A percentile compares a stretch with the other conserved stretches of the same genome.
Conservation (phyloP, 2,113 vertebrate genomes). For the Synchiropus splendidus region DNA sequence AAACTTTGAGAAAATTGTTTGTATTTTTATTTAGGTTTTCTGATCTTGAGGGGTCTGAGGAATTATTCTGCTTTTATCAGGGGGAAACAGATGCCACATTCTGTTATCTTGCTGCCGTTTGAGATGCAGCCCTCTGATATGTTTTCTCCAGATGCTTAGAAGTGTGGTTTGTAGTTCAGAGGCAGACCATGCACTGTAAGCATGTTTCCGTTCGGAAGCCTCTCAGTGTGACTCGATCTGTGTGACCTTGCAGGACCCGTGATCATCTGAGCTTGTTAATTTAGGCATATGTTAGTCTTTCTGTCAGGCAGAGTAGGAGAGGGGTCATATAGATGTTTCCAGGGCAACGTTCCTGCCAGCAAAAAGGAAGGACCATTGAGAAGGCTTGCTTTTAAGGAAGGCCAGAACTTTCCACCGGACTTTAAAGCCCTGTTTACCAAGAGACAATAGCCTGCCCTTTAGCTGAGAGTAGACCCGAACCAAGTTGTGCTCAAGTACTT, state of each 20-base stretch:
- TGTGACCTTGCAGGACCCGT: slow-evolving; percentile 16
- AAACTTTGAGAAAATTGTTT: too few relatives aligned
- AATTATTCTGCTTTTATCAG: slow-evolving; percentile 11
- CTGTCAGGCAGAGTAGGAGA: slow-evolving; percentile 4
- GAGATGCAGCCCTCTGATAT: slow-evolving; percentile 11
- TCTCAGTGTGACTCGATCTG: slow-evolving; percentile 14
- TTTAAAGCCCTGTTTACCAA: slow-evolving; percentile 26
- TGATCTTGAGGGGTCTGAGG: neutral
- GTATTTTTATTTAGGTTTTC: neutral
- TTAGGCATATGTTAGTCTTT: slow-evolving; percentile 22
- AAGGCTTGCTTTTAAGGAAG: slow-evolving; percentile 28
- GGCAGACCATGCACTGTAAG: slow-evolving; percentile 8
- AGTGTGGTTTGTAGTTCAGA: slow-evolving; percentile 21
- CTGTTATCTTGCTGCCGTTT: slow-evolving; percentile 2
- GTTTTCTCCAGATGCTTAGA: slow-evolving; percentile 26
- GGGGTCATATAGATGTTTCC: slow-evolving; percentile 26
- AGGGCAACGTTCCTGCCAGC: slow-evolving; percentile 17
- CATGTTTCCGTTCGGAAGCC: slow-evolving; percentile 12
- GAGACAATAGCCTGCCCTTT: slow-evolving; percentile 28
- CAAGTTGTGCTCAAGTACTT: slow-evolving; percentile 12
- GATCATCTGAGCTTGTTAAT: slow-evolving; percentile 24
- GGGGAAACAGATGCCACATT: neutral
- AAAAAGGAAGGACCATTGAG: slow-evolving; percentile 24
- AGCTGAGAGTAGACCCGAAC: slow-evolving; percentile 17
- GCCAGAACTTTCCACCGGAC: slow-evolving; percentile 16